Conservation (phyloP, 1,140 invertebrate species). For the Drosophila leontia region DNA sequence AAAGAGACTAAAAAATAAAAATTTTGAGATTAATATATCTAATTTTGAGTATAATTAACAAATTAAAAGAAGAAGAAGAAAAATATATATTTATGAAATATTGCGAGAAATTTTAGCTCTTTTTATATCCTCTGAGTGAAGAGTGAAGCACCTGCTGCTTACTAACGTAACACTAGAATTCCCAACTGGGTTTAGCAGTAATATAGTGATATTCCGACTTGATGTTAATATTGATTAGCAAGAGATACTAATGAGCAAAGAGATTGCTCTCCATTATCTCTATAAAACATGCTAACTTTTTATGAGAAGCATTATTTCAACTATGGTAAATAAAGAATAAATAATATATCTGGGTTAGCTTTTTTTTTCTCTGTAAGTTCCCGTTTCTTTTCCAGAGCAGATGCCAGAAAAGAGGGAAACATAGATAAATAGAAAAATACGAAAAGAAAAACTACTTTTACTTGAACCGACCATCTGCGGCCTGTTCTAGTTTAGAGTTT, state of each 20-base stretch:
- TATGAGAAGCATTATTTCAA: too few relatives aligned
- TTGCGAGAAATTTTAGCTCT: too few relatives aligned
- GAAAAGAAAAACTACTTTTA: conserved; percentile 61
- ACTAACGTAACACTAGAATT: too few relatives aligned
- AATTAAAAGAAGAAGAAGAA: too few relatives aligned
- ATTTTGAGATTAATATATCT: too few relatives aligned
- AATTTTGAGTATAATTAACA: too few relatives aligned
- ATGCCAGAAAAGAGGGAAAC: conserved; percentile 39
- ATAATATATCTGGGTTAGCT: neutral
- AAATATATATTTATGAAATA: too few relatives aligned
- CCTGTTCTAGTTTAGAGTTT: conserved; percentile 55
- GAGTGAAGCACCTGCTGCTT: too few relatives aligned
- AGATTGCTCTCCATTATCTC: too few relatives aligned
- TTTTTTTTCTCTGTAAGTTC: conserved; percentile 18
- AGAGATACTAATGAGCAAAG: neutral
- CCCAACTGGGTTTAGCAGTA: too few relatives aligned
- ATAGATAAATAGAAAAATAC: conserved; percentile 19
- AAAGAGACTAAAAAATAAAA: neutral
- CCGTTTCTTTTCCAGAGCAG: conserved; percentile 44
- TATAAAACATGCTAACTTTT: neutral
- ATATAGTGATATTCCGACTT: too few relatives aligned
- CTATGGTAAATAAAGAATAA: neutral
- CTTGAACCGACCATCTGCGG: conserved; percentile 51
- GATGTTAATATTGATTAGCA: neutral
- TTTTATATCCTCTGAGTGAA: too few relatives aligned